Conservation (phyloP, 2,797 vertebrate species). For the Sebastes ruberrimus region DNA sequence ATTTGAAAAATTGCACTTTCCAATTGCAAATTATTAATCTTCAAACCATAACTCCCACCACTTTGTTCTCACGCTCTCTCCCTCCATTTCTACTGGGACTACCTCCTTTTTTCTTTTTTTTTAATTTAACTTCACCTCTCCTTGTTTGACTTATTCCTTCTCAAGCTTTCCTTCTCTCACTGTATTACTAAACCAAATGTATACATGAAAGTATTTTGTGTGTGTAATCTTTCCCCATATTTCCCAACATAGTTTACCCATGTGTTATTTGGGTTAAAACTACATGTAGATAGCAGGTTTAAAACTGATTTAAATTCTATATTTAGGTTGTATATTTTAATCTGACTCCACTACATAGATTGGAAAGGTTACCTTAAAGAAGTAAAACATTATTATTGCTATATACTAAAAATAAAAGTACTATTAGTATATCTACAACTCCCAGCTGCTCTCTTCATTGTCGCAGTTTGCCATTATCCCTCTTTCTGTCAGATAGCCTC, state of each 20-base stretch:
- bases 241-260: neutral
- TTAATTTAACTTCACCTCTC: neutral
- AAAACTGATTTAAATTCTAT: neutral
- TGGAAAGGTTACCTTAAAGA: neutral
- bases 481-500: neutral
- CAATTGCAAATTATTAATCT: no score
- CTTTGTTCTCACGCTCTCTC: neutral
- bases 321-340: neutral
- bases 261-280: neutral
- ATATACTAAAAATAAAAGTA: neutral
- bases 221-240: neutral
- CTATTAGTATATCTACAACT: neutral
- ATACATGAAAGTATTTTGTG: neutral
- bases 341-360: neutral
- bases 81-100: neutral
- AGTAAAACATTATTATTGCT: neutral
- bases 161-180: neutral
- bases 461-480: neutral
- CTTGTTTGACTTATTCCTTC: neutral
- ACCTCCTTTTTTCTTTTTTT: neutral
- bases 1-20: neutral
- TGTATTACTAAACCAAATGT: no score
- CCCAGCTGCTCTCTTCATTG: neutral
- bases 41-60: neutral
- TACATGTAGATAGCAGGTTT: neutral